Evolutionary conservation across 1,140 invertebrate genomes (phyloP), one percentile per base, ranked within the genome.

Genomic region (Calosoma granatense): DNA sequence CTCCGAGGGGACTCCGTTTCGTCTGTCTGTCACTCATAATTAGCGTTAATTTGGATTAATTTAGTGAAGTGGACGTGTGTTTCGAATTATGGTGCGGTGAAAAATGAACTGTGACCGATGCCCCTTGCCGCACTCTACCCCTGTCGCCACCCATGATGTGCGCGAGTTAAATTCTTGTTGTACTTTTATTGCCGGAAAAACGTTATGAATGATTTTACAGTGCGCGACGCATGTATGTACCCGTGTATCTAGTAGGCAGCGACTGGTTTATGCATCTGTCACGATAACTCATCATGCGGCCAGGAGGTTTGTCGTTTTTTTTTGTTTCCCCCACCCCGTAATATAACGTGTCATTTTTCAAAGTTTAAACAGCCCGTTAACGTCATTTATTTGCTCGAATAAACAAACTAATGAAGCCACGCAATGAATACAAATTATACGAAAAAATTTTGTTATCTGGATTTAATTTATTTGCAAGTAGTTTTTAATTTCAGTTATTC

Each of bases 181-280:
- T 47, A 47, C 41, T 47, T 47, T 47, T 47, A 47, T 47, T 47
- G 41, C 41, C 41, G 41, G 41, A 47, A 47, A 47, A 47, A 47
- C 41, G 17, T 47, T 47, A 47, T 47, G 41, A 47, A 47, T 47
- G 41, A 47, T 47, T 47, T 47, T 47, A 47, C 41, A 47, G 41
- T 47, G 17, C 41, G 41, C 41, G 6, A 47, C 41, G 41, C 41
- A 47, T 47, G 41, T 47, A 47, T 47, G 41, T 47, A 47, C 4
- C 4, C 17, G n/a, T n/a, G n/a, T n/a, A n/a, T 12, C 15, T 47
- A 47, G 41, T 47, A 11, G 41, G 9, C 6, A 12, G 41, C 17
- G 41, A 47, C 41, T 47, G 41, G 41, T 47, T 47, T 47, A 47
- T 47, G 41, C 41, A 47, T 47, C 41, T 47, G 41, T 47, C 41